Evolutionary conservation across 2,797 vertebrate species (phyloP).

Genomic region (Glossophaga mutica): DNA sequence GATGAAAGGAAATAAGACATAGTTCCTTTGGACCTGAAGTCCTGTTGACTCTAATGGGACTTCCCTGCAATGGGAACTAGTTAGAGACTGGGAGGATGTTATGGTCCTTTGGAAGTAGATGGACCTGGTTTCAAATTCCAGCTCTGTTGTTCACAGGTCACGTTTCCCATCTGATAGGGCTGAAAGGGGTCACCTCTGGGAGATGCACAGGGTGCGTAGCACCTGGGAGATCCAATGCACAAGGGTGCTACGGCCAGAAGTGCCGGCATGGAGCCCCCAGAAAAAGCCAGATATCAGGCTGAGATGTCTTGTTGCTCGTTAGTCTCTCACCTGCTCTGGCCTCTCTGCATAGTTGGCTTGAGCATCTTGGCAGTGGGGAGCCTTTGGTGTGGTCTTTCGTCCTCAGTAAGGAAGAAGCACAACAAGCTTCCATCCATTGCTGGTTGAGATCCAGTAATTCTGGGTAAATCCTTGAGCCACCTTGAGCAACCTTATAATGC

Average conservation of each 20-base stretch:
- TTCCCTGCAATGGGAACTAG: background rate
- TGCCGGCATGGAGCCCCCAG: accelerated
- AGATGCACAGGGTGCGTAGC: background rate
- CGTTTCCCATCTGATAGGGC: background rate
- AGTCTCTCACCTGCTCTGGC: background rate
- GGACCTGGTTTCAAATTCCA: background rate
- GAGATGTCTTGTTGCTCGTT: background rate
- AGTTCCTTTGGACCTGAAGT: background rate
- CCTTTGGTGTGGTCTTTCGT: background rate
- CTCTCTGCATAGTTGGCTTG: background rate
- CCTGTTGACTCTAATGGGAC: background rate
- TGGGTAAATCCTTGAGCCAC: background rate
- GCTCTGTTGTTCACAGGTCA: background rate
- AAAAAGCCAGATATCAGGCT: background rate
- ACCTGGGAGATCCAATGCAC: background rate
- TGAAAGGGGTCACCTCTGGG: background rate
- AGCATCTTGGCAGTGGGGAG: background rate
- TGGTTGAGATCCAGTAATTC: background rate
- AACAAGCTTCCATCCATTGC: background rate
- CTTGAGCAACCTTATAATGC: background rate
- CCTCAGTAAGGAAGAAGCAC: background rate
- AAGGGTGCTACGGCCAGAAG: background rate
- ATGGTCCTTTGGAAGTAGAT: background rate
- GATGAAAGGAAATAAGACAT: background rate
- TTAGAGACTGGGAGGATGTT: background rate